These are phyloP conservation scores for Benitochromis conjunctus DNA, from an alignment of 2,113 vertebrate species.

Conservation along the genomic window DNA sequence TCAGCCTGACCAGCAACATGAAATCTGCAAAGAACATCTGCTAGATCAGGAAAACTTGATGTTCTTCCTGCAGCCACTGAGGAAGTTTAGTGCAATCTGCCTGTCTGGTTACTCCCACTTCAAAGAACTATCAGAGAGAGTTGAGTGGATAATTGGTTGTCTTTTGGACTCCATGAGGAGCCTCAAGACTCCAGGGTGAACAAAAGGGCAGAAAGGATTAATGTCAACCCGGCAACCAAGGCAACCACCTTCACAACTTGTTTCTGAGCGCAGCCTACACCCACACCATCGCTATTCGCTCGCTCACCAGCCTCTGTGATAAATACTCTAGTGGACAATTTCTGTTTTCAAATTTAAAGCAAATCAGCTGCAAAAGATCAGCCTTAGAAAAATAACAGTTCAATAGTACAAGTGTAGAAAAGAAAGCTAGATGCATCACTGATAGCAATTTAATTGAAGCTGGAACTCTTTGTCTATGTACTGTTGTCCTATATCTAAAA, in stretches of 20 bases:
- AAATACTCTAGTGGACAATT: not conserved
- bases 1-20: not conserved
- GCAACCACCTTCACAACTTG: conserved; percentile 26
- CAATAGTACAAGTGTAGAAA: not conserved
- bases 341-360: not conserved
- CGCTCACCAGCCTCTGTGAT: not conserved
- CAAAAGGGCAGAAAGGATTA: conserved; percentile 48
- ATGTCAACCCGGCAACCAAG: conserved; percentile 18
- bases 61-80: not conserved
- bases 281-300: not conserved
- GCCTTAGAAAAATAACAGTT: not conserved
- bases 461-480: not conserved
- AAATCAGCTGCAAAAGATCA: not conserved
- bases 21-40: not conserved
- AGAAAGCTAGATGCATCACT: not conserved
- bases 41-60: not conserved
- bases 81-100: not conserved
- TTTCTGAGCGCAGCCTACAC: not conserved
- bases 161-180: conserved; percentile 34
- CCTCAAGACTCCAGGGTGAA: conserved; percentile 39
- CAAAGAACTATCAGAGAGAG: not conserved
- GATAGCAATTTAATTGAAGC: not conserved
- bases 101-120: not conserved
- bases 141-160: conserved; percentile 35
- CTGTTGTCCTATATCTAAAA: not conserved